Evolutionary conservation across 1,140 invertebrate species (phyloP), one percentile per base, ranked within the genome.

Genomic region (Manduca sexta): DNA sequence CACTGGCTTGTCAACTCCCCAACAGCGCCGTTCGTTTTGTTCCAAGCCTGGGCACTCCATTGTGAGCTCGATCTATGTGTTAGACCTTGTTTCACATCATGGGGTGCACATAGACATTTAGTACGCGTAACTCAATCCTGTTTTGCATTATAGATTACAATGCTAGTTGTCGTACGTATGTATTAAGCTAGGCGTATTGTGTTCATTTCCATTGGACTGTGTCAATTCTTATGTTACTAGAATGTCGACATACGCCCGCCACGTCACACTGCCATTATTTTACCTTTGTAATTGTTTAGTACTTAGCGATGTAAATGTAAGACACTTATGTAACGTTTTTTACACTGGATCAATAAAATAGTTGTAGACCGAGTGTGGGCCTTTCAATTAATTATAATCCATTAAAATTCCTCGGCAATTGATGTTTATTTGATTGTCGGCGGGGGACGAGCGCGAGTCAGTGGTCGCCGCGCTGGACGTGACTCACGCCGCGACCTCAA

Each of bases 171-270:
- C 31, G 46, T 60, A 52, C 49, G 31, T 58, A 58, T 39, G 49
- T 51, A 47, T 53, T 63, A 58, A 58, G 64, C 69, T 71, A 65
- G 68, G 60, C 61, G 63, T 74, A 72, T 71, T 79, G 61, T 77
- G 66, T 78, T 82, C 56, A 68, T 74, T 77, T 56, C 53, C 68
- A 76, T 64, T 76, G 70, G 83, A 85, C 83, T 87, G 81, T 86
- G 85, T 87, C 85, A 84, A 86, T 86, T 87, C 85, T 87, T 82
- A 68, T 86, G 69, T 82, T 84, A 85, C 82, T 84, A 87, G 83
- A 87, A 87, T 85, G 62, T 84, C 70, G 83, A 87, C 84, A 86
- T 82, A 86, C 72, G 83, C 69, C 82, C 79, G 70, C 74, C 78
- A 76, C 76, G 58, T 71, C 64, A 74, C 77, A 78, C 70, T 82